phyloP scores from a whole-genome alignment of 2,888 invertebrate genomes.

The Drosophila picticornis region DNA sequence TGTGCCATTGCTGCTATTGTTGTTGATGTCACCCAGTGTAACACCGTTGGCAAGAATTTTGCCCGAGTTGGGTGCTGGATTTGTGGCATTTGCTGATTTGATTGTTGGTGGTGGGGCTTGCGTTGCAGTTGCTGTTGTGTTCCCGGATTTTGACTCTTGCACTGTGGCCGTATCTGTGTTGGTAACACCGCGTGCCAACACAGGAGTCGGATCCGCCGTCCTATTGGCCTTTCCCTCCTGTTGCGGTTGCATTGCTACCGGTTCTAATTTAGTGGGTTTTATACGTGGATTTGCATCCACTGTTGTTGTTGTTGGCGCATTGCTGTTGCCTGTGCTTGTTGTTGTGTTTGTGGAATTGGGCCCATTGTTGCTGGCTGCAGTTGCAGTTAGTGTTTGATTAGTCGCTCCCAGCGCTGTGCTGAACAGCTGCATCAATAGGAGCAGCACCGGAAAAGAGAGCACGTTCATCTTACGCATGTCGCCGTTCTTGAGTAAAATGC shows the following conservation, averaged over 20 bases:
- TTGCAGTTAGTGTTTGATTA: constrained; percentile 10
- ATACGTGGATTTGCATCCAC: constrained; percentile 3
- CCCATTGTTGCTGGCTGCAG: constrained; percentile 9
- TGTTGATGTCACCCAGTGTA: constrained; percentile 9
- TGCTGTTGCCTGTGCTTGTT: constrained; percentile 9
- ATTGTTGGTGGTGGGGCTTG: neutral
- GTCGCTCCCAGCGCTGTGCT: neutral
- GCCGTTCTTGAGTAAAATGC: neutral
- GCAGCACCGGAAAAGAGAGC: constrained; percentile 36
- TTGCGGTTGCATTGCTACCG: constrained; percentile 1
- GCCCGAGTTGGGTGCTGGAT: constrained; percentile 11
- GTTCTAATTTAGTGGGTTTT: constrained; percentile 9
- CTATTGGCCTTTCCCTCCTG: constrained; percentile 9
- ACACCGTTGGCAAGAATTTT: constrained; percentile 35
- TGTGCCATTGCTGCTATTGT: constrained; percentile 5
- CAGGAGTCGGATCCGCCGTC: constrained; percentile 8
- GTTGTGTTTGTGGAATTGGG: constrained; percentile 7
- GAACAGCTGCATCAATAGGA: constrained; percentile 40
- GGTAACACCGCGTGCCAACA: constrained; percentile 37
- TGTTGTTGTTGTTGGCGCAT: constrained; percentile 2
- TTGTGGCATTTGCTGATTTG: constrained; percentile 19
- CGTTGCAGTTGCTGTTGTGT: constrained; percentile 12
- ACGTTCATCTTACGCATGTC: constrained; percentile 32
- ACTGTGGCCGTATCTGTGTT: constrained; percentile 30
- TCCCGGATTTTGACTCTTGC: neutral